Base-by-base conservation (phyloP, 1,140 invertebrate genomes). In the Mycetomoellerius zeteki region DNA sequence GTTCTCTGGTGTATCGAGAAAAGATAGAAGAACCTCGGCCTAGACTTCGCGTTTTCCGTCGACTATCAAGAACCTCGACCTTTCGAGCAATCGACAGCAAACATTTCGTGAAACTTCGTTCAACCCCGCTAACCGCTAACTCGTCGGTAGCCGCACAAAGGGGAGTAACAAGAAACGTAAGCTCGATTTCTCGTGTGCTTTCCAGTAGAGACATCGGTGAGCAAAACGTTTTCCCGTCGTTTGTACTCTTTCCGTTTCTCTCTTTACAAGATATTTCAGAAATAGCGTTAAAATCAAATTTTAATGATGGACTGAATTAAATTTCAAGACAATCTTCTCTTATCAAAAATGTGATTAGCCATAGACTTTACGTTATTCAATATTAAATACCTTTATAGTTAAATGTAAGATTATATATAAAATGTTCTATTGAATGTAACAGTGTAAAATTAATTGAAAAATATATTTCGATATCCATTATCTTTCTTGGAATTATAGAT, bases 141-240 rank as follows among this genome's bases (percentile, higher is more conserved):
- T 54, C 75, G 14, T 64, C 65, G 81, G 37, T 54, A 56, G 77
- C 54, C 62, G 78, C 16, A 30, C 75, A 82, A 90, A 85, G 86
- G 65, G 30, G 76, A 72, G 21, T 72, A 92, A 91, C 82, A 87
- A 75, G 86, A 81, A 85, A 58, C 47, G 67, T 47, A 80, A 86
- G 88, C 71, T 89, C 87, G 91, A 91, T 93, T 91, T 88, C 86
- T 81, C 89, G 86, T 77, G 86, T 27, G 30, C 27, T 60, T 47
- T 47, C 69, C 16, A n/a, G 27, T 8, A 24, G 30, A 54, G 52
- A 81, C 58, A 52, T 37, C 37, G 24, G 19, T 27, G 81, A 54
- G 69, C 30, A 16, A 47, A 88, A 19, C 52, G 33, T 43, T 65
- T 86, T 56, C 21, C 43, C 47, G 27, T 78, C 72, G 65, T 43